Evolutionary conservation across 1,140 invertebrate species (phyloP), one percentile per base, ranked within the genome.

Genomic region (Thalassaphorura encarpata): DNA sequence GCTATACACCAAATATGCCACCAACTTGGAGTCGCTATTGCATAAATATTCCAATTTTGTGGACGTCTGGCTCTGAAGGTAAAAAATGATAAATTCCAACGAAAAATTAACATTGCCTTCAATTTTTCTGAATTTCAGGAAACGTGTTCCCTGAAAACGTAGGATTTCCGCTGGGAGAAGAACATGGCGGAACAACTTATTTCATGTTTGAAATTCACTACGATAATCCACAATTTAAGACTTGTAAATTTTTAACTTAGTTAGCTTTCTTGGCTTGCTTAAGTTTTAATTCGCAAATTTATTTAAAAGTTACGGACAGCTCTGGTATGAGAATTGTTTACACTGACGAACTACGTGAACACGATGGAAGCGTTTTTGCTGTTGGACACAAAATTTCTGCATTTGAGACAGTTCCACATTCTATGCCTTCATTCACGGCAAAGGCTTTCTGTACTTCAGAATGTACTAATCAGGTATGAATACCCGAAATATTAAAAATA

Each of bases 151-250:
- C 87, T 1, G 76, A 82, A 40, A 82, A 89, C 67, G 83, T 88
- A 16, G 88, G 87, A 24, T 78, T 88, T 50, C 86, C 88, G 0
- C 73, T 90, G 18, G 84, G 80, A 3, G 82, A 83, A 56, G 77
- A 76, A 53, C 72, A 77, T 29, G 66, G 65, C 15, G 82, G 83
- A 46, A 78, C 80, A 3, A 81, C 80, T 1, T 91, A 83, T 73
- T 91, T 89, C 69, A 88, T 90, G 84, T 73, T 91, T 2, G 87
- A 92, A 73, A 80, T 88, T 61, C 88, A 92, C 72, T 92, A 90
- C 67, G 87, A 89, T 66, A 89, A 85, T 74, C 82, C 81, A 6
- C 72, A 70, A 15, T 71, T 80, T 49, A 79, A 78, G 67, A 76
- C 76, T 67, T 74, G 78, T 81, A 71, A 19, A 48, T 26, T 49